Percentiles rank a stretch among this genome's conserved stretches.
These are phyloP conservation scores for Liodrosophila aerea DNA, from an alignment of 2,888 invertebrate genomes.

Conservation along the genomic window DNA sequence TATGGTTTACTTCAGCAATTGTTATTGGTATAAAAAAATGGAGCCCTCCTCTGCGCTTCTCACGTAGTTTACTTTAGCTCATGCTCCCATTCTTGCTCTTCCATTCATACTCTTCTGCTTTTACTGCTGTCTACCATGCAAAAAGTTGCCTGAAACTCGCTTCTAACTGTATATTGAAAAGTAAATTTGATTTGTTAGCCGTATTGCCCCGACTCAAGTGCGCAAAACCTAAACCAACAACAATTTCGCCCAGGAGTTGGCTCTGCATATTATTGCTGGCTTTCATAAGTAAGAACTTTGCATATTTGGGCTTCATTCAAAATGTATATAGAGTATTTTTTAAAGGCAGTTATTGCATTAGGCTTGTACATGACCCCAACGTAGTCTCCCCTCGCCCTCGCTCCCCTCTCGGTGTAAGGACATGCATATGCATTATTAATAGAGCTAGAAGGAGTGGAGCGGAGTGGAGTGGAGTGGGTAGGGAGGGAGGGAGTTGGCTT, in stretches of 20 bases:
- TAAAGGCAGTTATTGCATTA: slow-evolving; percentile 71
- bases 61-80: too few relatives aligned
- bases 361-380: slow-evolving; percentile 50
- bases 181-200: slow-evolving; percentile 61
- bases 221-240: slow-evolving; percentile 10
- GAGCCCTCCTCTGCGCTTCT: background rate
- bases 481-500: slow-evolving; percentile 12
- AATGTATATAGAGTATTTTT: slow-evolving; percentile 67
- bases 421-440: slow-evolving; percentile 78
- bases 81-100: too few relatives aligned
- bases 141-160: slow-evolving; percentile 29
- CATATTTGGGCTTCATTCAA: slow-evolving; percentile 68
- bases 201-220: slow-evolving; percentile 9
- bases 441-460: slow-evolving; percentile 7
- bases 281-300: slow-evolving; percentile 64
- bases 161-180: slow-evolving; percentile 55
- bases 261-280: slow-evolving; percentile 26
- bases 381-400: background rate
- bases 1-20: too few relatives aligned
- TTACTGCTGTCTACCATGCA: background rate
- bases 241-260: slow-evolving; percentile 23
- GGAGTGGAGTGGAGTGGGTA: slow-evolving; percentile 7
- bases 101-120: too few relatives aligned
- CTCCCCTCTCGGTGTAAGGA: slow-evolving; percentile 11
- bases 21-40: too few relatives aligned